phyloP scores from a whole-genome alignment of 2,888 invertebrate species.

The Stomorhina lunata region DNA sequence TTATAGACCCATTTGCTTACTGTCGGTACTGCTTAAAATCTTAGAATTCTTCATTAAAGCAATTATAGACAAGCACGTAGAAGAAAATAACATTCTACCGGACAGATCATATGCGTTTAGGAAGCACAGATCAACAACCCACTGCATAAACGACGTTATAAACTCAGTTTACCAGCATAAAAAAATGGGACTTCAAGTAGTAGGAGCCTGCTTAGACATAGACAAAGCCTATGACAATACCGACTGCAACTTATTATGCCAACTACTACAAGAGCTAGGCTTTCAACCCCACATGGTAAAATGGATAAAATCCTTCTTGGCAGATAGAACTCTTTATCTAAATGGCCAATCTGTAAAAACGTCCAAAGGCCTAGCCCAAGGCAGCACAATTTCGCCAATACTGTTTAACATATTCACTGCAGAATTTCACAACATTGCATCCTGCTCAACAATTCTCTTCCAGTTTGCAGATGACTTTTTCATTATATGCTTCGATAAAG shows the following conservation, averaged over 20 bases:
- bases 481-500: not conserved
- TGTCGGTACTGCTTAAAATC: not conserved
- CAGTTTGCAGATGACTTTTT: conserved; percentile 45
- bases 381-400: not conserved
- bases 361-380: not conserved
- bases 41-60: not conserved
- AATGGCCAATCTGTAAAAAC: not conserved
- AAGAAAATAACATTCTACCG: not conserved
- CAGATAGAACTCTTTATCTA: not conserved
- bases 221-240: conserved; percentile 3
- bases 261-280: not conserved
- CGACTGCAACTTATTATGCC: not conserved
- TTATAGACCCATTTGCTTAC: not conserved
- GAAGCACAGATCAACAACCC: not conserved
- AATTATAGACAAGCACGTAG: not conserved
- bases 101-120: not conserved
- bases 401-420: conserved; percentile 27
- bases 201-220: not conserved
- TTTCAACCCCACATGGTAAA: not conserved
- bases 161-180: not conserved
- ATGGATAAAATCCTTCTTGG: not conserved
- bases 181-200: not conserved
- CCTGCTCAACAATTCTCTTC: not conserved
- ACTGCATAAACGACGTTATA: conserved; percentile 8
- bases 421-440: not conserved